Evolutionary conservation across 2,888 invertebrate genomes (phyloP), one percentile per base, ranked within the genome.

Genomic region (Bellardia bayeri): DNA sequence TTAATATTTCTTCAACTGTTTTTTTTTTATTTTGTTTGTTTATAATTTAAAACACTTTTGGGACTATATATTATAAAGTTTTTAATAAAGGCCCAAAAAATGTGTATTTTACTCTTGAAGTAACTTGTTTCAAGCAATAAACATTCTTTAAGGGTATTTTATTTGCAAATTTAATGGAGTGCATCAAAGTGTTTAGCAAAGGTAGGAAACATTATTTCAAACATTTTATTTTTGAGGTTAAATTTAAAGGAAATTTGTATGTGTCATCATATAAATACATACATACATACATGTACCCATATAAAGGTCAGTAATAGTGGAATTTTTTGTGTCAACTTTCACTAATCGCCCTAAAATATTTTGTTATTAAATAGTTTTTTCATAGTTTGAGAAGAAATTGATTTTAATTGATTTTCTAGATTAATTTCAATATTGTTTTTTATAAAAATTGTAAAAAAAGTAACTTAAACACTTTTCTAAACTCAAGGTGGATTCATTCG

Each of bases 11-110:
- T 56, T 64, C 30, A 56, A 64, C 54, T 45, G 42, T 58, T 45
- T 56, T 72, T 58, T 45, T 56, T 72, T 40, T 64, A 7, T 68
- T 33, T 56, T 79, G 30, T 45, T 45, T 45, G 45, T 45, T 1
- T 68, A 6, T 51, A 72, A 85, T 81, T 82, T 85, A 72, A 72
- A 58, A 76, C 71, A 82, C 66, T 58, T 85, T 76, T 54, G 81
- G 85, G 85, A 61, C 79, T 7, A 51, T 76, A 63, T 68, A 61
- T 79, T 58, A 79, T 66, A 30, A 79, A 84, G 37, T 74, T 81
- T 64, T 56, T 64, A 64, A 64, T 54, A 64, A 66, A 64, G 63
- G 63, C 63, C 40, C n/a, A 71, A 69, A 16, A 49, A 61, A 58
- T 23, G 16, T 49, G 9, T 68, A 49, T 68, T 69, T 69, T 49